Evolutionary conservation across 2,888 invertebrate species (phyloP), one percentile per base, ranked within the genome.

Genomic region (Ochropleura leucogaster): DNA sequence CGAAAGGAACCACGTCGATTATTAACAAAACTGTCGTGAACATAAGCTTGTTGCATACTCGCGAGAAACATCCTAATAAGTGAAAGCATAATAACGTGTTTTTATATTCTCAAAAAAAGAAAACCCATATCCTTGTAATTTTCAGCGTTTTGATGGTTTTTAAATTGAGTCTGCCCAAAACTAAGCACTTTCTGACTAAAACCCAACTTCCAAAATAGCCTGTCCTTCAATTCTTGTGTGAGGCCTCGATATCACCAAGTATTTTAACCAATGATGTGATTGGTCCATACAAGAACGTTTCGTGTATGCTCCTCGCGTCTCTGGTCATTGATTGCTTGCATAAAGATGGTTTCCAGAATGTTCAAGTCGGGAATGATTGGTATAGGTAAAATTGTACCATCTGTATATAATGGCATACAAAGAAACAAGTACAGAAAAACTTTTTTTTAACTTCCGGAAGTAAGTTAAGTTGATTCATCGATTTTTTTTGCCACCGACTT

Each of bases 1-100:
- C 20, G 44, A 67, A 6, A 9, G 14, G 18, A 63, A 14, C 7
- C 18, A 18, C 18, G 10, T 67, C 16, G 18, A 49, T 49, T 42
- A 42, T 70, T 68, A 20, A 20, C 9, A 44, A n/a, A n/a, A 68
- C 42, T 20, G 30, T 57, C n/a, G 40, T 73, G 7, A 53, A 73
- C 73, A 49, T 49, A 20, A 18, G 12, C 12, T 14, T 16, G 14
- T 30, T 53, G 20, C 40, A 40, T 62, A 20, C n/a, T 51, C 9
- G 49, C 51, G 10, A 47, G 20, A 55, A 47, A 20, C 12, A 42
- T 18, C 8, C 30, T 3, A 57, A 44, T 72, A 12, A 47, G 16
- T n/a, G 14, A 60, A 74, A 67, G 14, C 18, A 49, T n/a, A n/a
- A n/a, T n/a, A n/a, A n/a, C n/a, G n/a, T n/a, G n/a, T n/a, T n/a